Evolutionary conservation across 2,888 invertebrate species (phyloP), one percentile per base, ranked within the genome.

Genomic region (Thymelicus acteon): DNA sequence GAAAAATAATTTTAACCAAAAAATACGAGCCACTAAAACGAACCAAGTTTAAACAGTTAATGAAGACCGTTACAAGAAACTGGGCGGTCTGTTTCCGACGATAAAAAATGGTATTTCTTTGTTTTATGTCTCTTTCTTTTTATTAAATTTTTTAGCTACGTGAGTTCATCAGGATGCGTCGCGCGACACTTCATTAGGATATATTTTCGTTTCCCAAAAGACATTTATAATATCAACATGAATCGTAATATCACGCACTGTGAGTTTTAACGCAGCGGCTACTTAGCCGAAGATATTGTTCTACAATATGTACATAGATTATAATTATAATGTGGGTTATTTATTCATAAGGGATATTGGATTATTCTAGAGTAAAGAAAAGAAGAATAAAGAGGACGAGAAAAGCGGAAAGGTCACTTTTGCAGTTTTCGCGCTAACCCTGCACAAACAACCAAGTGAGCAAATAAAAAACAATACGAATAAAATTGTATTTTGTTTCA

Each of bases 131-230:
- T 49, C 48, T 37, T 13, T 54, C 31, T 44, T 72, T 71, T 67
- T 54, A 73, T 76, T 74, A 72, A 61, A 73, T 67, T 68, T 72
- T 71, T 75, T 67, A 76, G 72, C 62, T 64, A 68, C 72, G 72
- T 73, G 72, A 76, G 72, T 82, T 83, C 81, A 84, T 87, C 81
- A 82, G 78, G 78, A 85, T 86, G 85, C 83, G 75, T 78, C 77
- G 77, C 78, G 78, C 77, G 82, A 80, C 82, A 83, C 83, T 85
- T 85, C 84, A 85, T 87, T 86, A 84, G 80, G 80, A 80, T 83
- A 82, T 82, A 82, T 83, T 85, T 85, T 82, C 80, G 80, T 83
- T 83, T 82, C 78, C 79, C 78, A 75, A 84, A 83, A 84, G 76
- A 82, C 77, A 80, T 81, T 80, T 79, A 82, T 78, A 60, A 66